Base-by-base conservation (phyloP, 2,888 invertebrate genomes). In the Erannis defoliaria region DNA sequence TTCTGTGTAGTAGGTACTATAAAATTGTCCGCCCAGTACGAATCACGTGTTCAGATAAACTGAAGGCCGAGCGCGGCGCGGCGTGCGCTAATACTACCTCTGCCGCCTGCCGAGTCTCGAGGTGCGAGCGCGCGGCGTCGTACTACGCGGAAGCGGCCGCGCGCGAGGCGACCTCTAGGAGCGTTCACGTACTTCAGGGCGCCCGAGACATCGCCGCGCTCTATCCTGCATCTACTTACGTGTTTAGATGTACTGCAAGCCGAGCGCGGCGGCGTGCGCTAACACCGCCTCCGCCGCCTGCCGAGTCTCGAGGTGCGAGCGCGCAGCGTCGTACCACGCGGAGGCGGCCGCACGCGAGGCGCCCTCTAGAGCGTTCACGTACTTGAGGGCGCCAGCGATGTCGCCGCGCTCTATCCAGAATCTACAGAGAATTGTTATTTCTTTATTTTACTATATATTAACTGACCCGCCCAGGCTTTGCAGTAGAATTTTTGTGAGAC, bases 71-170 rank as follows among this genome's bases (percentile, higher is more conserved):
- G 94, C 1, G 98, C 96, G 0, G 97, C 96, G 4, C 96, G 4
- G 98, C 98, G 82, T 98, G 97, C 0, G 98, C 97, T 82, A 98
- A 94, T 26, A 99, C 93, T 0, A 97, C 97, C 78, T 97, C 96
- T 9, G 98, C 97, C 10, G 98, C 98, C 86, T 98, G 98, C 80
- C 96, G 95, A 9, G 98, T 97, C 90, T 99, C 99, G 68, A 99
- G 90, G 68, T 97, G 94, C 50, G 97, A 94, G 55, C 96, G 94
- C 0, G 97, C 95, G 76, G 98, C 98, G 57, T 96, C 94, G 82
- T 72, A 95, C 99, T 99, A 99, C 68, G 97, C 96, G 40, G 93
- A 88, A 0, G 99, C 97, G 0, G 98, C 95, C n/a, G n/a, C 94
- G 3, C 96, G 94, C 0, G 99, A 95, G 33, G 98, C 98, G n/a